Evolutionary conservation across 2,797 vertebrate species (phyloP), one percentile per base, ranked within the genome.

Genomic region (Sternarchorhynchus goeldii): DNA sequence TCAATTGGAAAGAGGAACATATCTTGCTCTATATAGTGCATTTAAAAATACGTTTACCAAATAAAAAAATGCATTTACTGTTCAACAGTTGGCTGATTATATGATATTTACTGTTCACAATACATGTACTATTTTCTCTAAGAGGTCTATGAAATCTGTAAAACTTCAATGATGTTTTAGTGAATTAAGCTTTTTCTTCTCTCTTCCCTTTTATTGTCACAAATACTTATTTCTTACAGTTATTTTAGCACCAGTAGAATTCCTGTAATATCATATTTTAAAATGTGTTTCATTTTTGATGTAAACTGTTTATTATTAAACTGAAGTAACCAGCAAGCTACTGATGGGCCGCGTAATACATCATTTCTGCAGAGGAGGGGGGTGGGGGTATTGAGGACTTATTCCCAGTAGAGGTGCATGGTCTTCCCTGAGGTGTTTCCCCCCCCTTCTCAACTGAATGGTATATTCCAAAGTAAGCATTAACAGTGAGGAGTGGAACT

Each of bases 351-450:
- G 87, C 82, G 78, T 81, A 82, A 75, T 84, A 78, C 60, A 74
- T 82, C 64, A 63, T 68, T 62, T 75, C 65, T 73, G 45, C 72
- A 75, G 73, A 73, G 76, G 74, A 79, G 76, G 76, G 70, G 75
- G 63, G 76, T 69, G 79, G 81, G 78, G 83, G 78, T 81, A 82
- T 76, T 79, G 25, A 39, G 74, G 75, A 78, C 86, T 82, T 76
- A 82, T 81, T 89, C 85, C 87, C 18, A 60, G 86, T 85, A 82
- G 81, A 85, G 83, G 81, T 82, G 88, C 79, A 85, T 86, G 85
- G 85, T 90, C 88, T 92, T 94, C 92, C 93, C 93, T 93, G 93
- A 94, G 92, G 91, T 90, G 86, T 86, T 86, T 50, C 65, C 74
- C 66, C 86, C 90, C 87, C 87, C 75, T 87, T 84, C 79, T 85